phyloP scores from a whole-genome alignment of 2,888 invertebrate species.

The Timandra comae region DNA sequence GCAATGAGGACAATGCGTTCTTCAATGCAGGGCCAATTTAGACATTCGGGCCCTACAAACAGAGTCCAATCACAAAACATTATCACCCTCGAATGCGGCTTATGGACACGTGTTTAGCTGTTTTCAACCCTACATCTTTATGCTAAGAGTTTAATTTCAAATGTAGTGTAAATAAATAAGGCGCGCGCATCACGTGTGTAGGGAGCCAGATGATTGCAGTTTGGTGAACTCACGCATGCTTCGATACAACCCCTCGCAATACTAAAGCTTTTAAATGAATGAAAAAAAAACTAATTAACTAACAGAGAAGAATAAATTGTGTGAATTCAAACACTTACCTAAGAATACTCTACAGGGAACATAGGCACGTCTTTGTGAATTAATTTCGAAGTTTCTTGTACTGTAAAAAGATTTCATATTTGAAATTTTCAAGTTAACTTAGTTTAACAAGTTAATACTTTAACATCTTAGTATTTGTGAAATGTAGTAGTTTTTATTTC shows the following conservation, averaged over 20 bases:
- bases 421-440: too few relatives aligned
- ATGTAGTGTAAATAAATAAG: conserved; percentile 37
- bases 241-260: conserved; percentile 41
- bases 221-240: conserved; percentile 42
- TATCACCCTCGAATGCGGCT: conserved; percentile 43
- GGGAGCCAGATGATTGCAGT: conserved; percentile 66
- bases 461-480: too few relatives aligned
- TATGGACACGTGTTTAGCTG: conserved; percentile 25
- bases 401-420: too few relatives aligned
- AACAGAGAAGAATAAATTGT: too few relatives aligned
- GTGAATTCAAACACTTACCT: too few relatives aligned
- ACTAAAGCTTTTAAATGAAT: too few relatives aligned
- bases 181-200: conserved; percentile 56
- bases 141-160: conserved; percentile 5
- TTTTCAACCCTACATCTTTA: conserved; percentile 23
- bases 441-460: too few relatives aligned
- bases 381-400: too few relatives aligned
- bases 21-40: conserved; percentile 44
- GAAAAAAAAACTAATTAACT: too few relatives aligned
- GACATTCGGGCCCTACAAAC: conserved; percentile 46
- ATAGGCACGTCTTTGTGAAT: too few relatives aligned
- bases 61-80: conserved; percentile 46
- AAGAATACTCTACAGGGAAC: too few relatives aligned
- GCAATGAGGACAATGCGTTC: conserved; percentile 48
- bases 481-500: too few relatives aligned